Evolutionary conservation across 2,797 vertebrate genomes (phyloP), one percentile per base, ranked within the genome.

Genomic region (Falco biarmicus): DNA sequence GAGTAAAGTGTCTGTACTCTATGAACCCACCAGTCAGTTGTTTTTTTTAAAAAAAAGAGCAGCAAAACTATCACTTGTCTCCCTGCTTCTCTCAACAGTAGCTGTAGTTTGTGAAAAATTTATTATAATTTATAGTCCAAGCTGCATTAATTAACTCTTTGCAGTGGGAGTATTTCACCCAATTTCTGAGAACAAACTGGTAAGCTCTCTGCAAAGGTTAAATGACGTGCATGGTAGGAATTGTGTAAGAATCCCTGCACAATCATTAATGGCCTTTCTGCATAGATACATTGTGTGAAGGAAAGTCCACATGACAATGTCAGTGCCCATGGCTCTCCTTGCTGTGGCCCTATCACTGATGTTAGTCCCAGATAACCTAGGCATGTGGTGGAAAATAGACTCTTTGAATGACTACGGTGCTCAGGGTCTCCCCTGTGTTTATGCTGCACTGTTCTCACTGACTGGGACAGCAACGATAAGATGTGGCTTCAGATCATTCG

Each of bases 1-100:
- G 94, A 95, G 92, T 97, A 59, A 95, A 98, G 95, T 96, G 95
- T 94, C 91, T 97, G 92, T 94, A 29, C 79, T 96, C 87, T 90
- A 84, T 84, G 94, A 96, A 93, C 83, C 32, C 92, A 91, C 65
- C 63, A 91, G 87, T 71, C 87, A 91, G 74, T 85, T 94, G 80
- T 87, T 91, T 41, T 41, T 41, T 41, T 11, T 11, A 73, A 87
- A 83, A 78, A 89, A 90, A 81, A 25, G 11, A 87, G 61, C 15
- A 28, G 65, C 0, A 0, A 79, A 91, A 66, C 66, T 77, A 31
- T 78, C 0, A 1, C 84, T 45, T 45, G 45, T 74, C 60, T 94
- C 80, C 59, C 85, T 54, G 59, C 84, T 90, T 45, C 89, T 43
- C 69, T 94, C 19, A 17, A 94, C 92, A 93, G 92, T 96, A 97